A percentile compares a stretch with the other conserved stretches of the same genome.
Conservation (phyloP, 1,140 invertebrate genomes). For the Platorchestia sp. region DNA sequence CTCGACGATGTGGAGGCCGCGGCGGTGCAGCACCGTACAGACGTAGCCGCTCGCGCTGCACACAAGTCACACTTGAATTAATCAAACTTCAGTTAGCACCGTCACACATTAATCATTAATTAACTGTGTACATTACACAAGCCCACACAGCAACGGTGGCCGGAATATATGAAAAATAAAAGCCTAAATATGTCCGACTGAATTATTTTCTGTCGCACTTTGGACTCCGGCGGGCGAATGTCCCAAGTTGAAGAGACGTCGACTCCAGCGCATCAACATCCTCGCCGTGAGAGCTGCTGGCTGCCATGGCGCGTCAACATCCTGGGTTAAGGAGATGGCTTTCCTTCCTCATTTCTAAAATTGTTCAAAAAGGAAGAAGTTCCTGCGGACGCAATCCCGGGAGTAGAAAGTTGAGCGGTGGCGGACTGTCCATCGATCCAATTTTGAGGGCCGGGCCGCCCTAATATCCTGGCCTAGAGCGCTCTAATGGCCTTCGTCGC, state of each 20-base stretch:
- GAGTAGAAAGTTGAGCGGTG: slow-evolving; percentile 7
- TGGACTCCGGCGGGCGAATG: too few species aligned
- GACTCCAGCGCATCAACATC: neutral
- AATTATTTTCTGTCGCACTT: neutral
- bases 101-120: too few species aligned
- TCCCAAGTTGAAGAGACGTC: too few species aligned
- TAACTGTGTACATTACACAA: neutral
- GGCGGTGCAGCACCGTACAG: slow-evolving; percentile 86
- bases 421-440: slow-evolving; percentile 29
- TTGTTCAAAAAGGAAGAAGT: neutral
- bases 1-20: slow-evolving; percentile 85
- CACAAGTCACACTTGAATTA: neutral
- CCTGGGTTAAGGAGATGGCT: neutral
- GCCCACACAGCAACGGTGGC: neutral
- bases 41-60: slow-evolving; percentile 86
- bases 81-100: too few species aligned
- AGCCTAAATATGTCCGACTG: neutral
- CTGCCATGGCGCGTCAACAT: neutral
- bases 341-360: neutral
- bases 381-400: slow-evolving; percentile 12
- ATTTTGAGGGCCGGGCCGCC: neutral
- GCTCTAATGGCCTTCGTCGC: slow-evolving; percentile 1
- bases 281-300: neutral
- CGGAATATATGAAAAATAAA: neutral
- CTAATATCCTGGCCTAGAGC: slow-evolving; percentile 25